Evolutionary conservation across 2,797 vertebrate genomes (phyloP), one percentile per base, ranked within the genome.

Genomic region (Loriculus beryllinus): DNA sequence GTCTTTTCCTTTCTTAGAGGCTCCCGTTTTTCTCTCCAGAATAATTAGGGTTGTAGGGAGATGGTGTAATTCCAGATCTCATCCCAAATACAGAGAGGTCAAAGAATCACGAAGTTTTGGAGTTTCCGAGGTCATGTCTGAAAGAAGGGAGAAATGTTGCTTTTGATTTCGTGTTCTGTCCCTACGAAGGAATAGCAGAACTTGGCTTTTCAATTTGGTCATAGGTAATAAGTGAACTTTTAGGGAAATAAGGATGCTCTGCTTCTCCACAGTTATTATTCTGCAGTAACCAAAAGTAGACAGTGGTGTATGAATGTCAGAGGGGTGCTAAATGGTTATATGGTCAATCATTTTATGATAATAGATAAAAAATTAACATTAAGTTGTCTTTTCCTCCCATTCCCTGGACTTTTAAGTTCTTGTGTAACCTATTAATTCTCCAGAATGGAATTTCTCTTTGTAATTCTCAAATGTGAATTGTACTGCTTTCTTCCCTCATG

Each of bases 21-120:
- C 6, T 72, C 4, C 3, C 0, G 0, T 48, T 79, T 64, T 49
- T 57, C 6, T 68, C 13, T 16, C 10, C 4, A 4, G 15, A 68
- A 51, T 20, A 71, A 25, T 15, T 2, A 14, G n/a, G 2, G 5
- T 43, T 69, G 21, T 18, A 43, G 39, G 8, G 60, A 21, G 26
- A 15, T 52, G 5, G 1, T n/a, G 5, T 40, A 12, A 35, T 69
- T 51, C 11, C 40, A 59, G 26, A 5, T 11, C 20, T 90, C 2
- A 0, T 26, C 10, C 15, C 37, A 72, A 21, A 60, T 37, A 48
- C 4, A 7, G 6, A 17, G 57, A 19, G 3, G 6, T 57, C 11
- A 37, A 6, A 68, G 42, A 78, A 14, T 14, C 26, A 20, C 11
- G 19, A 60, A 71, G 14, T 39, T 49, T 42, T 22, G 4, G 47